Base-by-base conservation (phyloP, 2,888 invertebrate genomes). In the Tolmerus cingulatus region DNA sequence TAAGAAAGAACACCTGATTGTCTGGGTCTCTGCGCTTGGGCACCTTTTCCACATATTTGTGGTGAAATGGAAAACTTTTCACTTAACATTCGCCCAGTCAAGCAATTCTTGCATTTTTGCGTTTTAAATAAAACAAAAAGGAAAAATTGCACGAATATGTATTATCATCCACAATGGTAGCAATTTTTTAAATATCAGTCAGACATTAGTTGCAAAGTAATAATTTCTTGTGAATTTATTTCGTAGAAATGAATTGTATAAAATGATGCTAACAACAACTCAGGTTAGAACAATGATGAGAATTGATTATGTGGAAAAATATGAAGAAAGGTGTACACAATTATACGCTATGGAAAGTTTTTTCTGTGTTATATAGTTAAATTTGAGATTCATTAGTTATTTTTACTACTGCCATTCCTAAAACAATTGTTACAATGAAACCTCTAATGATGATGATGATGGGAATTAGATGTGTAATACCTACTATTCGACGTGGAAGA, bases 61-160 rank as follows among this genome's bases (percentile, higher is more conserved):
- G 79, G 79, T 46, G 79, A 79, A 79, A 79, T 79, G 79, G 51
- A 27, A 79, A 79, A n/a, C 9, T 46, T 79, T 79, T 51, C 79
- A 16, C 30, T 27, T 46, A 27, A 16, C 51, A 46, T 16, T 79
- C 51, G 51, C 79, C 51, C 51, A 51, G 27, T 34, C 46, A 16
- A 37, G 30, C 14, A 79, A 79, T 46, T 79, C 51, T 27, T 79
- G 79, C 79, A 79, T 79, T 79, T 79, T 51, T 79, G 30, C 23
- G 46, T 30, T 79, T 57, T 57, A n/a, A 76, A 34, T 37, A 14
- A 76, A 34, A 76, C 16, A 14, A 23, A 37, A 34, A 76, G 14
- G 3, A 23, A 37, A 43, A 43, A n/a, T 78, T 8, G n/a, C 16
- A 78, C 14, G 34, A 77, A 77, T 34, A 34, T 34, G 30, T 3